Evolutionary conservation across 2,797 vertebrate genomes (phyloP), one percentile per base, ranked within the genome.

Genomic region (Kryptopterus vitreolus): DNA sequence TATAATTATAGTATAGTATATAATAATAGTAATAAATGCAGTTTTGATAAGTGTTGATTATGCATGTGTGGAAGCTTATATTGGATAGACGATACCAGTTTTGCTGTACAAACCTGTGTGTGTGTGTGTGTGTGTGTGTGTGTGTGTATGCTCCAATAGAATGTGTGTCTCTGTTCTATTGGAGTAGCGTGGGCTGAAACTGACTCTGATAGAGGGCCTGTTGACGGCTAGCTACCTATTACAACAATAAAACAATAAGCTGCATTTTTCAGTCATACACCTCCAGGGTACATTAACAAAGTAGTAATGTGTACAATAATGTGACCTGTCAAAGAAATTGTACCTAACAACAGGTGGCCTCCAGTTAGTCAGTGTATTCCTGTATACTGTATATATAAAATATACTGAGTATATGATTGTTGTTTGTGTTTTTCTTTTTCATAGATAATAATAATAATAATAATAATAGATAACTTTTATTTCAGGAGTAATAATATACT

Each of bases 341-440:
- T 43, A 13, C 22, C 3, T 38, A 52, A 20, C 48, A 53, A 38
- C 13, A 58, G 4, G 13, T 18, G 15, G 16, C 0, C n/a, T 11
- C 22, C n/a, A 24, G 33, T 52, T 22, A 48, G 11, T 15, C 48
- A 53, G 7, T 53, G 8, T 12, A 26, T 46, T 43, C n/a, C 20
- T 43, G 9, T 29, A 68, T 57, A 52, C 73, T 12, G 46, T 66
- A 70, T 77, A 8, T 52, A 43, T 48, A 8, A 70, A 72, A 8
- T 52, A 43, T 48, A 8, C 46, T 63, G n/a, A 46, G 9, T 58
- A 15, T 58, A 74, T 71, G 78, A 62, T 81, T 63, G 33, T 68
- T 16, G 59, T 15, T 79, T 80, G 69, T 74, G 38, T 59, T 70
- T 77, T 38, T 65, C 57, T 69, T 73, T 81, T 70, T 75, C n/a